A percentile compares a stretch with the other conserved stretches of the same genome.
These are phyloP conservation scores for Agrotis clavis DNA, from an alignment of 2,888 invertebrate species.

Conservation along the genomic window DNA sequence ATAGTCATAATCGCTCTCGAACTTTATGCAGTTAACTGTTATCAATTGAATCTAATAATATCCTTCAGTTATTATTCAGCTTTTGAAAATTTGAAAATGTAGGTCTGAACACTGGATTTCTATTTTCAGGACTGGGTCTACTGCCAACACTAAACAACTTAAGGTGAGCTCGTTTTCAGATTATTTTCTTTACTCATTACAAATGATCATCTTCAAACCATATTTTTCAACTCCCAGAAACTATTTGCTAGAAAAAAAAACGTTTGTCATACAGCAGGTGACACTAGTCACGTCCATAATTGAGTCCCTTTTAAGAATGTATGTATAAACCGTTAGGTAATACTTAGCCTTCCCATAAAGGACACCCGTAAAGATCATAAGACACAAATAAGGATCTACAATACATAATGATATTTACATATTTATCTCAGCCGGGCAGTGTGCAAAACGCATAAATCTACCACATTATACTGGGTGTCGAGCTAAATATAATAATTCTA, in stretches of 20 bases:
- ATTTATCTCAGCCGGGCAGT: constrained; percentile 60
- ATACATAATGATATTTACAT: constrained; percentile 52
- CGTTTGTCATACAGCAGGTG: background rate
- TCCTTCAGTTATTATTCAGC: background rate
- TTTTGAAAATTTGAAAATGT: background rate
- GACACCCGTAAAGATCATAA: constrained; percentile 30
- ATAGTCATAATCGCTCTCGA: background rate
- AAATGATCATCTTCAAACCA: background rate
- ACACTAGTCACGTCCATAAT: constrained; percentile 1
- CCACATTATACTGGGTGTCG: constrained; percentile 14
- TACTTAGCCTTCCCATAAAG: constrained; percentile 11
- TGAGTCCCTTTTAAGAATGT: constrained; percentile 11
- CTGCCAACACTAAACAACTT: constrained; percentile 96
- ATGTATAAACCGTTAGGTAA: constrained; percentile 27
- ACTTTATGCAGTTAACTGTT: background rate
- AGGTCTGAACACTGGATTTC: constrained; percentile 7
- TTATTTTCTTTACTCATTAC: too few species aligned
- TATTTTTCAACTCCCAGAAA: background rate
- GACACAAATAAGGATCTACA: constrained; percentile 29
- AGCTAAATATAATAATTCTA: constrained; percentile 34
- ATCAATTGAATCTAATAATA: background rate
- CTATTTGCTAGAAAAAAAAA: background rate
- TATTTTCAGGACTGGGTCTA: constrained; percentile 95
- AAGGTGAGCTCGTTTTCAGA: constrained; percentile 91
- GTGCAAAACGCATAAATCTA: constrained; percentile 60